These are phyloP conservation scores for Heliconius himera DNA, from an alignment of 1,140 invertebrate genomes.

Conservation along the genomic window DNA sequence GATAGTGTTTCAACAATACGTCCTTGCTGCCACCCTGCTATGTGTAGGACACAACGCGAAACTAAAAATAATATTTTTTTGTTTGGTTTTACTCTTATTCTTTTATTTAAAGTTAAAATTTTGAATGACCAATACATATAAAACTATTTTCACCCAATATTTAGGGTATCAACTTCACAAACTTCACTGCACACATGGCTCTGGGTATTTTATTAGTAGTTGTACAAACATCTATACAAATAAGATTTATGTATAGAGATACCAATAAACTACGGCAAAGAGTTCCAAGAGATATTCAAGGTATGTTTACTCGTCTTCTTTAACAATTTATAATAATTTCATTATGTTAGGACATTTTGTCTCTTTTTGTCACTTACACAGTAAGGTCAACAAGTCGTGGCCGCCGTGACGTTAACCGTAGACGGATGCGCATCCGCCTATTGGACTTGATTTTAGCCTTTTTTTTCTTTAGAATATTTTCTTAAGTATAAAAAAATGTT, in stretches of 20 bases:
- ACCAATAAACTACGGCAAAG: conserved; percentile 86
- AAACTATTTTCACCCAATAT: not conserved
- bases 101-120: not conserved
- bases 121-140: not conserved
- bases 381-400: no score
- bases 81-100: not conserved
- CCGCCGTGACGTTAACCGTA: no score
- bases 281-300: conserved; percentile 58
- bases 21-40: not conserved
- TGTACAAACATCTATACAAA: conserved; percentile 86
- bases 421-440: no score
- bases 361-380: no score
- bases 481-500: no score
- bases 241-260: conserved; percentile 88
- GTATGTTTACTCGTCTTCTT: not conserved
- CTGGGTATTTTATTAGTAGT: conserved; percentile 88
- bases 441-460: no score
- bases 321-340: not conserved
- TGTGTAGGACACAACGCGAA: not conserved
- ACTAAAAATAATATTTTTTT: not conserved
- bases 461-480: no score
- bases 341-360: no score
- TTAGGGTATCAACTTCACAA: conserved; percentile 91
- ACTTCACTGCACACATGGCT: conserved; percentile 92
- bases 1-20: not conserved